phyloP scores from a whole-genome alignment of 2,797 vertebrate genomes.

The Pseudopleuronectes americanus region DNA sequence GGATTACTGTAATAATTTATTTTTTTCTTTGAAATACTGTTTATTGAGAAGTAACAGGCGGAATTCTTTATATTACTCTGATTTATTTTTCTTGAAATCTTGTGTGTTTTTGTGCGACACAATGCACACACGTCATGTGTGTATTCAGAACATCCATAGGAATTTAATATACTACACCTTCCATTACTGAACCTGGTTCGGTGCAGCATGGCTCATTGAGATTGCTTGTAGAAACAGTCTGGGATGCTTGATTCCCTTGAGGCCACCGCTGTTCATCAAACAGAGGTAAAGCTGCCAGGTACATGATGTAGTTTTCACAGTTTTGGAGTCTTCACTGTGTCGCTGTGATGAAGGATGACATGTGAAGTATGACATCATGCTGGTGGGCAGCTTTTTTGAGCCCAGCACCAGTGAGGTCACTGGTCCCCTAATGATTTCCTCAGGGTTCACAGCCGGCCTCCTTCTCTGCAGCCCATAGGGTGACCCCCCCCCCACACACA shows the following conservation, averaged over 20 bases:
- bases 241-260: constrained; percentile 28
- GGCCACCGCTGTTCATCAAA: constrained; percentile 20
- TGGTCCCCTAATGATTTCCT: constrained; percentile 81
- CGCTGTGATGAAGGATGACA: constrained; percentile 75
- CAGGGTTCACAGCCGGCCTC: constrained; percentile 56
- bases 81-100: not conserved
- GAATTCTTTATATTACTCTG: not conserved
- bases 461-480: constrained; percentile 55
- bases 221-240: constrained; percentile 3
- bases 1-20: not conserved
- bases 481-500: constrained; percentile 12
- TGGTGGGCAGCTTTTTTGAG: constrained; percentile 65
- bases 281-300: constrained; percentile 59
- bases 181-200: constrained; percentile 7
- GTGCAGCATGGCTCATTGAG: constrained; percentile 3
- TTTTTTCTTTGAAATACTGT: not conserved
- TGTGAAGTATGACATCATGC: constrained; percentile 82
- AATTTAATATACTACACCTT: constrained; percentile 5
- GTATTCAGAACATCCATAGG: not conserved
- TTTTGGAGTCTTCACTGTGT: constrained; percentile 63
- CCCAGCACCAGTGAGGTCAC: constrained; percentile 76
- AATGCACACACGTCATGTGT: not conserved
- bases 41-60: not conserved
- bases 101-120: not conserved
- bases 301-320: constrained; percentile 56